Conservation (phyloP, 1,140 invertebrate genomes). For the Pissodes strobi region DNA sequence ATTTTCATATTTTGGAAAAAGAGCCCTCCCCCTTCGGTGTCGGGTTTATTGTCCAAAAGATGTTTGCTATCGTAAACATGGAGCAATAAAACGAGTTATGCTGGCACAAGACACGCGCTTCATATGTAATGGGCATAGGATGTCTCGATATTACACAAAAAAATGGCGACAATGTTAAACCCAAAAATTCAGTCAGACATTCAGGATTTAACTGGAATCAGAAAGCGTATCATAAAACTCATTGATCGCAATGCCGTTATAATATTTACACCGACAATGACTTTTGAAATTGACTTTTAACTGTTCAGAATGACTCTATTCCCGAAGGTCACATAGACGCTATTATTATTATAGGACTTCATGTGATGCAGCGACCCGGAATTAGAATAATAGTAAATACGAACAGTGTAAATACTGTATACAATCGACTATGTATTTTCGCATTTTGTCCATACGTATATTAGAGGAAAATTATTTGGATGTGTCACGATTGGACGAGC, state of each 20-base stretch:
- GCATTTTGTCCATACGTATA: background rate
- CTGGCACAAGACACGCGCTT: too few species aligned
- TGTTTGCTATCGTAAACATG: too few species aligned
- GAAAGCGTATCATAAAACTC: background rate
- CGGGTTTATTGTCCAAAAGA: too few species aligned
- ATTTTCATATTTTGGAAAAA: too few species aligned
- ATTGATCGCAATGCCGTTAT: background rate
- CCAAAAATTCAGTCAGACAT: background rate
- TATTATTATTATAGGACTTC: background rate
- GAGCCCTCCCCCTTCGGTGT: too few species aligned
- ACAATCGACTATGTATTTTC: background rate
- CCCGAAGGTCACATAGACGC: too few species aligned
- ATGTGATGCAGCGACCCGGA: background rate
- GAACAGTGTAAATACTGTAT: background rate
- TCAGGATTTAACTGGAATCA: background rate
- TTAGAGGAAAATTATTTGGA: background rate
- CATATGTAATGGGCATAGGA: too few species aligned
- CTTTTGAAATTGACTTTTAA: background rate
- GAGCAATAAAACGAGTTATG: too few species aligned
- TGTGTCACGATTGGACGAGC: background rate
- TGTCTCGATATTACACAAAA: background rate
- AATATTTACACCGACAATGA: background rate
- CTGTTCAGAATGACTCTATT: too few species aligned
- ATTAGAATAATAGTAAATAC: background rate
- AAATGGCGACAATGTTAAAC: background rate